Evolutionary conservation across 2,797 vertebrate genomes (phyloP), one percentile per base, ranked within the genome.

Genomic region (Silurus lanzhouensis): DNA sequence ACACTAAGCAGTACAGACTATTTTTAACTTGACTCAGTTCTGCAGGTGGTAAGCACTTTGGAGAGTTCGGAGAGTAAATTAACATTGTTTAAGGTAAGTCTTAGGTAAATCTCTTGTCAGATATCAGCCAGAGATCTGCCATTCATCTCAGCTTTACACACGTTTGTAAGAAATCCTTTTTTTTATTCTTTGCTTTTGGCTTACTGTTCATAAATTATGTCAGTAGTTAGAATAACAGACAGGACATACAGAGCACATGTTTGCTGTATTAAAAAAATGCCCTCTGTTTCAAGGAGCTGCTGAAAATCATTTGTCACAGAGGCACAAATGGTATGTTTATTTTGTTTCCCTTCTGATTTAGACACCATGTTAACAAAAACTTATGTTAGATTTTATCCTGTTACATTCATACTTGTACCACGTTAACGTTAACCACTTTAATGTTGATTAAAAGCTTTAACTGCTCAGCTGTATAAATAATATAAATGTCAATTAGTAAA

Each of bases 11-110:
- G 79, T 80, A 68, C 60, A 25, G 58, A 76, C 89, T 90, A 90
- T 90, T 88, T 90, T 85, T 90, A 90, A 63, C 88, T 75, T 82
- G 86, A 80, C 83, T 61, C 86, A 85, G 63, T 83, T 58, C 70
- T 27, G 80, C 44, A 81, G 64, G 74, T 75, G 81, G 57, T 84
- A 76, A 82, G 72, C 63, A 70, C 52, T 78, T 46, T 19, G 44
- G 61, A 68, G 14, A 57, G 76, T 66, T 55, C 12, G 25, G 57
- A 67, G n/a, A 83, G 46, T 25, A 27, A 55, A 31, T 85, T 81
- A 27, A 48, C 60, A 22, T 31, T 46, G 55, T 67, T 81, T 80
- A 72, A 78, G 83, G 86, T 89, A 86, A 60, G 83, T n/a, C 63
- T 52, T 7, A 52, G 48, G 48, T 52, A 52, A 52, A 82, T 64